These are phyloP conservation scores for Artemia sinica DNA, from an alignment of 2,888 invertebrate species.

Conservation along the genomic window DNA sequence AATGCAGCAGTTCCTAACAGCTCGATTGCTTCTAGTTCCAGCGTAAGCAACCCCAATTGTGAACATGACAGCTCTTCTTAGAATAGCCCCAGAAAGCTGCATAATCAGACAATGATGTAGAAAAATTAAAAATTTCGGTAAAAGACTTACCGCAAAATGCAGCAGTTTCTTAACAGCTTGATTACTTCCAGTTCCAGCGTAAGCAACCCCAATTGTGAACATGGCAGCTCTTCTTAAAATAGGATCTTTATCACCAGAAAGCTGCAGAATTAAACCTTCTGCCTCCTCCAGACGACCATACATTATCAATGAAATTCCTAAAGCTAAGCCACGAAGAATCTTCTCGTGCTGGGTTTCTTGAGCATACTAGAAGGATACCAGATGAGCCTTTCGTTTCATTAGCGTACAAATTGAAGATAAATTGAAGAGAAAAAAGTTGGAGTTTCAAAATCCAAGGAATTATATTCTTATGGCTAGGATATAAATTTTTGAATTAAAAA, in stretches of 20 bases:
- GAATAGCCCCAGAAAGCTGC: constrained; percentile 65
- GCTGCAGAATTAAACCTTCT: constrained; percentile 72
- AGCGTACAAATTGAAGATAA: too few relatives aligned
- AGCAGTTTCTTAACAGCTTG: constrained; percentile 82
- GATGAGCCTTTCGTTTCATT: background rate
- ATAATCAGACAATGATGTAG: constrained; percentile 47
- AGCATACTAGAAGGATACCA: constrained; percentile 45
- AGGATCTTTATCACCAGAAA: constrained; percentile 84
- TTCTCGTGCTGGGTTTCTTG: constrained; percentile 96
- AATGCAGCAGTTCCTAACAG: constrained; percentile 80
- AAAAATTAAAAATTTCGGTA: background rate
- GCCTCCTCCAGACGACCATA: constrained; percentile 93
- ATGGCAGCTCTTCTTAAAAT: constrained; percentile 86
- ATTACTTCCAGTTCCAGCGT: constrained; percentile 94
- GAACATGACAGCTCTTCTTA: constrained; percentile 91
- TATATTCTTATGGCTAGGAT: too few relatives aligned
- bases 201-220: constrained; percentile 95
- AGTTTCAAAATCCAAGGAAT: too few relatives aligned
- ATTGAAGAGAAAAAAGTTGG: too few relatives aligned
- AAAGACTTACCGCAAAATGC: constrained; percentile 66
- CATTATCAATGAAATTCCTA: constrained; percentile 90
- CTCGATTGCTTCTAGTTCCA: constrained; percentile 92
- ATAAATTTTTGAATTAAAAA: too few relatives aligned
- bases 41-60: constrained; percentile 95
- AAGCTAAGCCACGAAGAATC: constrained; percentile 85